phyloP scores from a whole-genome alignment of 2,113 vertebrate genomes.

The Saguinus midas region DNA sequence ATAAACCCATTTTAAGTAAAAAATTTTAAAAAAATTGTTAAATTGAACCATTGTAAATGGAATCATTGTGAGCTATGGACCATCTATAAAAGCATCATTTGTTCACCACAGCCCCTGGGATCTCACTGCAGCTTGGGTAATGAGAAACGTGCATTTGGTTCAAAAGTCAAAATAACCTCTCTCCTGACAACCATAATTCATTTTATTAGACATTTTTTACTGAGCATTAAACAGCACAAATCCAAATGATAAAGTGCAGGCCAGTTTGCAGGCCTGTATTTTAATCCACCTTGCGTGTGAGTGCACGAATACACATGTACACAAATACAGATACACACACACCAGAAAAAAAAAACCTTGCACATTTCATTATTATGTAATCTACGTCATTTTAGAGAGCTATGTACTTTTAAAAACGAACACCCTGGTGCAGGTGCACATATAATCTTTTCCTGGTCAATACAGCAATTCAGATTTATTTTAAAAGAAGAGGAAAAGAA shows the following conservation, averaged over 20 bases:
- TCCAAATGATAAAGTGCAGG: conserved; percentile 74
- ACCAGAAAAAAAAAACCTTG: not conserved
- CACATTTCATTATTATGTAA: conserved; percentile 25
- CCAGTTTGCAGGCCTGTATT: conserved; percentile 59
- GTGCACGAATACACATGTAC: not conserved
- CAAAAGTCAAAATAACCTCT: conserved; percentile 69
- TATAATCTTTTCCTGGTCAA: not conserved
- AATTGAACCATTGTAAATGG: not conserved
- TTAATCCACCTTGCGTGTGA: conserved; percentile 53
- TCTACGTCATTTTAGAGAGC: conserved; percentile 42
- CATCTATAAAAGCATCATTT: not conserved
- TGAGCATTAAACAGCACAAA: conserved; percentile 73
- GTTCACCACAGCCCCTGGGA: not conserved
- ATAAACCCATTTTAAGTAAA: not conserved
- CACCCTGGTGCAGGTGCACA: not conserved
- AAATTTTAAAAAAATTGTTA: not conserved
- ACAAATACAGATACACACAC: not conserved
- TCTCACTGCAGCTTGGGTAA: conserved; percentile 8
- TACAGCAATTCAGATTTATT: conserved; percentile 61
- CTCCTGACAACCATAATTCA: conserved; percentile 66
- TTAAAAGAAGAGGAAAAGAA: not conserved
- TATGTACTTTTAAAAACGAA: conserved; percentile 42
- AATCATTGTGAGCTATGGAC: not conserved
- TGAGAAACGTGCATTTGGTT: conserved; percentile 40
- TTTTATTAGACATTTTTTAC: conserved; percentile 76